These are phyloP conservation scores for Nicator chloris DNA, from an alignment of 2,113 vertebrate genomes.

Conservation along the genomic window DNA sequence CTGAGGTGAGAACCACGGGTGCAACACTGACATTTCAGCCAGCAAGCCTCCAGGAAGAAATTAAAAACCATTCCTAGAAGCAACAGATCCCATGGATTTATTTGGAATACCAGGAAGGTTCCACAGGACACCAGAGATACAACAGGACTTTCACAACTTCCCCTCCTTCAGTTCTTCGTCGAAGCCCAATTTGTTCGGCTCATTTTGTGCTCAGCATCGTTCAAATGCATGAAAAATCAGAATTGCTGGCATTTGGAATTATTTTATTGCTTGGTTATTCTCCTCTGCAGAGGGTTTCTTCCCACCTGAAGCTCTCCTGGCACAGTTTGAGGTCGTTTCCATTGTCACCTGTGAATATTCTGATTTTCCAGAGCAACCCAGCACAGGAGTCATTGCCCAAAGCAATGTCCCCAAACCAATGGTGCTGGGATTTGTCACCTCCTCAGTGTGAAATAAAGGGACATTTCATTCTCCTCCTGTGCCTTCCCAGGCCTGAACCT, in stretches of 20 bases:
- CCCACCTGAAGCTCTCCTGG: not conserved
- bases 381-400: not conserved
- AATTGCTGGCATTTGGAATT: not conserved
- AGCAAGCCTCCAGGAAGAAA: not conserved
- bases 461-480: not conserved
- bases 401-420: too few relatives aligned
- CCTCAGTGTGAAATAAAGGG: not conserved
- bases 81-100: not conserved
- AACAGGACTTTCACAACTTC: not conserved
- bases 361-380: not conserved
- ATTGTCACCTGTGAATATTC: not conserved
- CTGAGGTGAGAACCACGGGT: not conserved
- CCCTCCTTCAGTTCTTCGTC: not conserved
- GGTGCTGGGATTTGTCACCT: not conserved
- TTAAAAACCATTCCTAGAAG: accelerated
- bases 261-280: not conserved
- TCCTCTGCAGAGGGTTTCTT: not conserved
- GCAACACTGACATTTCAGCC: accelerated
- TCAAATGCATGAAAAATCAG: not conserved
- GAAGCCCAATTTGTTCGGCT: not conserved
- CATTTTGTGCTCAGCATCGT: not conserved
- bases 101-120: not conserved
- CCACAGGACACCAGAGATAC: not conserved
- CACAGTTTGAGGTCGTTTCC: accelerated
- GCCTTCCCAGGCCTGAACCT: not conserved